These are phyloP conservation scores for Cheilosia grossa DNA, from an alignment of 2,888 invertebrate species.

Conservation along the genomic window DNA sequence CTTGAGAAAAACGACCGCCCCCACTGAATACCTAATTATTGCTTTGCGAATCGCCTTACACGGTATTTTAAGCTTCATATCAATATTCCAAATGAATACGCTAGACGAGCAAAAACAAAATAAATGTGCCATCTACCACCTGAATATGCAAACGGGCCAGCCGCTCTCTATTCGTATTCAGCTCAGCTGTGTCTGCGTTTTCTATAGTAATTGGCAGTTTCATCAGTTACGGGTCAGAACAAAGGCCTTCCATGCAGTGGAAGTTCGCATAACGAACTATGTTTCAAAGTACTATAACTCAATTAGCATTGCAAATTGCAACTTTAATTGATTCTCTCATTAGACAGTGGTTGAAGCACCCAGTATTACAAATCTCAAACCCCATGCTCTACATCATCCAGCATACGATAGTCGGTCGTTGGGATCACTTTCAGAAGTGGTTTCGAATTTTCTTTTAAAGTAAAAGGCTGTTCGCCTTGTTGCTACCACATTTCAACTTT, in stretches of 20 bases:
- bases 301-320: conserved; percentile 51
- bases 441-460: conserved; percentile 51
- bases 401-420: conserved; percentile 26
- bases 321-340: conserved; percentile 11
- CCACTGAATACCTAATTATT: conserved; percentile 57
- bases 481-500: conserved; percentile 44
- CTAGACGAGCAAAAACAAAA: conserved; percentile 22
- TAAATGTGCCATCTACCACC: conserved; percentile 12
- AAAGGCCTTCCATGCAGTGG: conserved; percentile 6
- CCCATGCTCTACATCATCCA: conserved; percentile 61
- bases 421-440: conserved; percentile 48
- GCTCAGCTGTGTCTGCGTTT: conserved; percentile 45
- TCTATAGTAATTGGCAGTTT: conserved; percentile 33
- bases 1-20: conserved; percentile 35
- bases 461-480: conserved; percentile 70
- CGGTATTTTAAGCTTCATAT: conserved; percentile 32
- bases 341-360: neutral
- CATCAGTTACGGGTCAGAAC: conserved; percentile 37
- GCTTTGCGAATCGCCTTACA: conserved; percentile 36
- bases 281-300: neutral
- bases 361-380: conserved; percentile 13
- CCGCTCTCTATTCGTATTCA: conserved; percentile 41
- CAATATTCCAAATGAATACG: conserved; percentile 46
- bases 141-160: conserved; percentile 43
- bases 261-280: conserved; percentile 6